phyloP scores from a whole-genome alignment of 2,113 vertebrate genomes.

The Eudyptes chrysolophus region DNA sequence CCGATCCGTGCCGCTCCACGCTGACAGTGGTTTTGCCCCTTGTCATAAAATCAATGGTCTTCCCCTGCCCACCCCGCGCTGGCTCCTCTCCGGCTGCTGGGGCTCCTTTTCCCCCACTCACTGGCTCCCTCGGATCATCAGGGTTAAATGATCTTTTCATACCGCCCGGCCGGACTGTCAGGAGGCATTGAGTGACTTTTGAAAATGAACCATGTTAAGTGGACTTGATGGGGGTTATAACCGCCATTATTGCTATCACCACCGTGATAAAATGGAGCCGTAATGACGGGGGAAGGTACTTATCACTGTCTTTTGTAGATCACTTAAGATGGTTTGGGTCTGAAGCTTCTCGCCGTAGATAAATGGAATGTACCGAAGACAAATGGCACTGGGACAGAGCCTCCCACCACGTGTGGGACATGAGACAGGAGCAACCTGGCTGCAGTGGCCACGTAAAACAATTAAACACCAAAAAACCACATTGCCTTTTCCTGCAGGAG shows the following conservation, averaged over 20 bases:
- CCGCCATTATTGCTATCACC: slow-evolving; percentile 73
- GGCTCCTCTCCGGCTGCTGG: slow-evolving; percentile 65
- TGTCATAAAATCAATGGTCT: slow-evolving; percentile 93
- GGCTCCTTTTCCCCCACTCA: slow-evolving; percentile 72
- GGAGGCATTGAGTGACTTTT: slow-evolving; percentile 70
- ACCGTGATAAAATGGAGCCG: slow-evolving; percentile 69
- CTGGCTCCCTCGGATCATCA: slow-evolving; percentile 66
- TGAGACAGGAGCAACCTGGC: rapidly evolving
- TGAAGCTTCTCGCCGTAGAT: slow-evolving; percentile 69
- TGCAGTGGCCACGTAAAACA: rapidly evolving
- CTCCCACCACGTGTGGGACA: neutral
- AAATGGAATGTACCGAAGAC: slow-evolving; percentile 65
- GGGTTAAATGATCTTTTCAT: slow-evolving; percentile 91
- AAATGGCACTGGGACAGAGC: slow-evolving; percentile 1
- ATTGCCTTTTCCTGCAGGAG: neutral
- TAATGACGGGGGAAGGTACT: slow-evolving; percentile 76
- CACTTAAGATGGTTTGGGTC: slow-evolving; percentile 70
- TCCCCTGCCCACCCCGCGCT: neutral
- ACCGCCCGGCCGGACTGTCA: slow-evolving; percentile 77
- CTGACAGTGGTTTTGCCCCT: slow-evolving; percentile 86
- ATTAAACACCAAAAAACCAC: neutral
- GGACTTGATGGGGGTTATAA: slow-evolving; percentile 77
- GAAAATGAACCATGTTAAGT: slow-evolving; percentile 78
- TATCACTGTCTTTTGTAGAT: slow-evolving; percentile 74
- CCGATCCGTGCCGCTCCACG: slow-evolving; percentile 63